Evolutionary conservation across 1,140 invertebrate genomes (phyloP), one percentile per base, ranked within the genome.

Genomic region (Cyphomyrmex costatus): DNA sequence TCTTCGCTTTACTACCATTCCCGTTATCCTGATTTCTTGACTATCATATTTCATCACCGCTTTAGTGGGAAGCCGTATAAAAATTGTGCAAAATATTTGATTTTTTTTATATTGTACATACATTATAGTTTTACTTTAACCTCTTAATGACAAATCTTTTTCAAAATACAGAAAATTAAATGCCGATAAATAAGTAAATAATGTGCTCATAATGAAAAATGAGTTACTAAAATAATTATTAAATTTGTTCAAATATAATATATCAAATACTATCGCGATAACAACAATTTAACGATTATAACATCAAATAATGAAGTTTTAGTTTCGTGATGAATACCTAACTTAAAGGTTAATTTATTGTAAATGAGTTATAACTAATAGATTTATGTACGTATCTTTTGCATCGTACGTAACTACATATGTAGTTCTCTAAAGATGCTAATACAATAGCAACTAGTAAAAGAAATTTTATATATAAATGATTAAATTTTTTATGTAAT

Each of bases 1-100:
- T 91, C 61, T 89, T 89, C 68, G 88, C 88, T 89, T 89, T 49
- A 86, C 36, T 61, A 21, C 51, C 77, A 60, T 51, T 76, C 74
- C 70, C 3, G 36, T 21, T 6, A 76, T 73, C 68, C 70, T n/a
- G 58, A 61, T 56, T 7, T 56, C 12, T 19, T 36, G 27, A 56
- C 10, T 21, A 16, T 21, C 30, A 2, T n/a, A 66, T 74, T 82
- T 73, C 14, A 16, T 24, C 53, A 42, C 14, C 4, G 33, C 16
- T 76, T 14, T 78, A 53, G 46, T 12, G 16, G 16, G 27, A 21
- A 49, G n/a, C 51, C 12, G 27, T 60, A 74, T 7, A 79, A 79
- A 53, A 79, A 16, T 14, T 49, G 42, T 78, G n/a, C 42, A 51
- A 49, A 36, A n/a, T 66, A 65, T 19, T 19, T 24, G 7, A 24